A percentile compares a stretch with the other conserved stretches of the same genome.
phyloP scores from a whole-genome alignment of 2,113 vertebrate species.

The Triplophysa rosa region DNA sequence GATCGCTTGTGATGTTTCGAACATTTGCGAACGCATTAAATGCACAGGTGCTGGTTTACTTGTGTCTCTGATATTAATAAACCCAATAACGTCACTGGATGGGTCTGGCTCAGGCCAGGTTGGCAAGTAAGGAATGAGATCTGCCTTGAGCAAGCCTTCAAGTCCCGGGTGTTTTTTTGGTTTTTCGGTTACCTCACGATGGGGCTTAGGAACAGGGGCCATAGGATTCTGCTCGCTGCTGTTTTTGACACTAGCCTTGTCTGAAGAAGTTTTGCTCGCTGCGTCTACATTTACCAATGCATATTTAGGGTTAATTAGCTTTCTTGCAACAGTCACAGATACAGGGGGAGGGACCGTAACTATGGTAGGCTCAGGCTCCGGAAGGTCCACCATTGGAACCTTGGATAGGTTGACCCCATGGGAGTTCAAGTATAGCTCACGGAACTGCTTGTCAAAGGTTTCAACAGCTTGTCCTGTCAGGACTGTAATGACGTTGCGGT shows the following conservation, averaged over 20 bases:
- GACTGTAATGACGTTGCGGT: conserved; percentile 90
- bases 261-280: conserved; percentile 74
- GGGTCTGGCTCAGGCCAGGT: conserved; percentile 95
- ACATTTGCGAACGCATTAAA: conserved; percentile 76
- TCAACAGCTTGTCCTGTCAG: conserved; percentile 93
- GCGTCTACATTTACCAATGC: conserved; percentile 82
- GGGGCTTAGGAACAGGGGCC: conserved; percentile 55
- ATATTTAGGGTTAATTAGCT: conserved; percentile 93
- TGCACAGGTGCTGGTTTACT: conserved; percentile 72
- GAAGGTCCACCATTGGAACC: conserved; percentile 83
- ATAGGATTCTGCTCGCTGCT: conserved; percentile 63
- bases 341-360: conserved; percentile 64
- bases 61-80: conserved; percentile 88
- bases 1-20: conserved; percentile 81
- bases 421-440: conserved; percentile 89
- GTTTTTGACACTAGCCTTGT: conserved; percentile 76
- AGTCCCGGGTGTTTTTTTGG: conserved; percentile 83
- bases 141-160: conserved; percentile 83
- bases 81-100: conserved; percentile 90
- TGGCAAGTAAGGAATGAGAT: conserved; percentile 92
- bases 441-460: conserved; percentile 91
- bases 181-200: conserved; percentile 57
- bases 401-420: conserved; percentile 83
- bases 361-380: conserved; percentile 78
- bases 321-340: conserved; percentile 80